Base-by-base conservation (phyloP, 23 tunicate species). In the Diplosoma virens region DNA sequence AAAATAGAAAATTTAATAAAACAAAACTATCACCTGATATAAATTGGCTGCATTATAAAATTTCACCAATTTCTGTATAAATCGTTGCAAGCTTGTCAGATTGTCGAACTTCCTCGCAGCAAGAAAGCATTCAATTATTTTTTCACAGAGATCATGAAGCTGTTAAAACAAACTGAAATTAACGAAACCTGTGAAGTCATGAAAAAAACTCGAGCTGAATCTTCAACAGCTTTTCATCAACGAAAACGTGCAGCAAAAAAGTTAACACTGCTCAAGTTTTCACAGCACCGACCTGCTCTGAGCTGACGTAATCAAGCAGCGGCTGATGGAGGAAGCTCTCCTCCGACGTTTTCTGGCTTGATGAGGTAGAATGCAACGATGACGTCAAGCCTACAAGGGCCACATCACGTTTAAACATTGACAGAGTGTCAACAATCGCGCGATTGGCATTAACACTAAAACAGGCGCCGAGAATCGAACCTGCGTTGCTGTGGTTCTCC, bases 1-100 rank as follows among this genome's bases (percentile, higher is more conserved):
- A n/a, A n/a, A n/a, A n/a, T n/a, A n/a, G n/a, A n/a, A n/a, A n/a
- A n/a, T n/a, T n/a, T n/a, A n/a, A n/a, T n/a, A n/a, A n/a, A n/a
- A n/a, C n/a, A n/a, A n/a, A n/a, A n/a, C n/a, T n/a, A n/a, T n/a
- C 69, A 80, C 85, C 68, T 80, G 77, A 26, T 67, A 80, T 0
- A 80, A 26, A 32, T 80, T 80, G 14, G 85, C 85, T 1, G 85
- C 25, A 28, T 32, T 54, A 34, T 68, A 80, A 33, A 80, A 80
- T 33, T 56, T 68, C 2, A 21, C 85, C 0, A 67, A 68, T 69
- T 80, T 80, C 27, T 68, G 77, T 22, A 80, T 35, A 29, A 67
- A 69, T 21, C 68, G 52, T 55, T 80, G 85, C 54, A 80, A 23
- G 2, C 45, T 17, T 0, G 52, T 33, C 25, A 24, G 52, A 5